These are phyloP conservation scores for Papilio polytes DNA, from an alignment of 1,140 invertebrate genomes.

Conservation along the genomic window DNA sequence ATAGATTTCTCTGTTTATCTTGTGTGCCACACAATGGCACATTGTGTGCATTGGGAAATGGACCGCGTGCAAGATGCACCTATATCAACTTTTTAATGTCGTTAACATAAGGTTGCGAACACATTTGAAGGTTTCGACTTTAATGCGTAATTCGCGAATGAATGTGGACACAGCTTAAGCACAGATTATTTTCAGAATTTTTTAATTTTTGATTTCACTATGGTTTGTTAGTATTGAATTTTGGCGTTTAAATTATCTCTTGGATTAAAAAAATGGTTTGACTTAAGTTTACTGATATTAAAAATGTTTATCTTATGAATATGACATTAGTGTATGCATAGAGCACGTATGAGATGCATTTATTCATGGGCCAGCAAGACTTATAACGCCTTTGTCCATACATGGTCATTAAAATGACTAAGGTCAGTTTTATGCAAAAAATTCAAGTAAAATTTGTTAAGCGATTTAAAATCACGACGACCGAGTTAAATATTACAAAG, in stretches of 20 bases:
- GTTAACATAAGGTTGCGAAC: not conserved
- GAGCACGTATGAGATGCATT: conserved; percentile 45
- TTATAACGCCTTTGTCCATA: not conserved
- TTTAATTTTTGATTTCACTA: no score
- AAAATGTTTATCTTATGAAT: not conserved
- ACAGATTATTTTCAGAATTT: no score
- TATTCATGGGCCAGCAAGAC: conserved; percentile 39
- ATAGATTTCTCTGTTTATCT: conserved; percentile 7
- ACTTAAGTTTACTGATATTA: not conserved
- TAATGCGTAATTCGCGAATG: no score
- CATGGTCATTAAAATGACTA: not conserved
- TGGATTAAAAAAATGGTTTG: not conserved
- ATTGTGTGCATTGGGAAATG: not conserved
- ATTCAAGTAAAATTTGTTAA: not conserved
- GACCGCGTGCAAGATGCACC: not conserved
- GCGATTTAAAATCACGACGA: not conserved
- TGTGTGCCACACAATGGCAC: not conserved
- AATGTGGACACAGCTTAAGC: no score
- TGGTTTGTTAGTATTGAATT: no score
- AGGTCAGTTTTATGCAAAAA: not conserved
- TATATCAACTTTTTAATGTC: conserved; percentile 7
- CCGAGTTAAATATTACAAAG: not conserved
- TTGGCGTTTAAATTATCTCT: not conserved
- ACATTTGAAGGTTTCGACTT: not conserved
- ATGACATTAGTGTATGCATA: conserved; percentile 45